phyloP scores from a whole-genome alignment of 2,113 vertebrate species.

The Lota lota region DNA sequence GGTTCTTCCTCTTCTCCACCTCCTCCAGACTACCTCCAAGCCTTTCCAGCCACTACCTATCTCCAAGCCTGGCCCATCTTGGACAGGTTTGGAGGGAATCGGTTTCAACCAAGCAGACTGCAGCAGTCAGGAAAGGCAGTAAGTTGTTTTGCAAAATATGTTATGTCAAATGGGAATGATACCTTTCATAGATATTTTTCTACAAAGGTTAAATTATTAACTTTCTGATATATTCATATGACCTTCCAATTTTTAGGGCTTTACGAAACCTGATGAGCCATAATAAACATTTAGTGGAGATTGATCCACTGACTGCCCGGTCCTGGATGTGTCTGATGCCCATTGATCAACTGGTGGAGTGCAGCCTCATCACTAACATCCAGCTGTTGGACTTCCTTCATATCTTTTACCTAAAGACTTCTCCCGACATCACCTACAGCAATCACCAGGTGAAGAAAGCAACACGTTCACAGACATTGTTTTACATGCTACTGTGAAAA shows the following conservation, averaged over 20 bases:
- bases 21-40: slow-evolving; percentile 48
- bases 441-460: slow-evolving; percentile 46
- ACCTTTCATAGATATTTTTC: no score
- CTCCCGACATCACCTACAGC: fast-evolving
- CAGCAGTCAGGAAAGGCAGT: slow-evolving; percentile 41
- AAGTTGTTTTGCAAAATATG: slow-evolving; percentile 9
- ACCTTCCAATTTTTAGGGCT: slow-evolving; percentile 34
- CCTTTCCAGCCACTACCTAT: slow-evolving; percentile 46
- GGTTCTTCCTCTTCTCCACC: slow-evolving; percentile 68
- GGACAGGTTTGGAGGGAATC: slow-evolving; percentile 76
- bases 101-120: fast-evolving
- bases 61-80: slow-evolving; percentile 30
- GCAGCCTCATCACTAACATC: slow-evolving; percentile 33
- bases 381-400: slow-evolving; percentile 70
- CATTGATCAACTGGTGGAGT: slow-evolving; percentile 59
- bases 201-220: not conserved
- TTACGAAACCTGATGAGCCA: slow-evolving; percentile 62
- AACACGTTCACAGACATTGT: no score
- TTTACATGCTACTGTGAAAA: not conserved
- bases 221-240: not conserved
- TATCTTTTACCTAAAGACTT: slow-evolving; percentile 52
- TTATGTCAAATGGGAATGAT: not conserved
- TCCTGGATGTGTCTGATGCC: slow-evolving; percentile 80
- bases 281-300: slow-evolving; percentile 63
- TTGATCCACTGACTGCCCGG: slow-evolving; percentile 67